A percentile compares a stretch with the other conserved stretches of the same genome.
These are phyloP conservation scores for Tinea semifulvella DNA, from an alignment of 2,888 invertebrate species.

Conservation along the genomic window DNA sequence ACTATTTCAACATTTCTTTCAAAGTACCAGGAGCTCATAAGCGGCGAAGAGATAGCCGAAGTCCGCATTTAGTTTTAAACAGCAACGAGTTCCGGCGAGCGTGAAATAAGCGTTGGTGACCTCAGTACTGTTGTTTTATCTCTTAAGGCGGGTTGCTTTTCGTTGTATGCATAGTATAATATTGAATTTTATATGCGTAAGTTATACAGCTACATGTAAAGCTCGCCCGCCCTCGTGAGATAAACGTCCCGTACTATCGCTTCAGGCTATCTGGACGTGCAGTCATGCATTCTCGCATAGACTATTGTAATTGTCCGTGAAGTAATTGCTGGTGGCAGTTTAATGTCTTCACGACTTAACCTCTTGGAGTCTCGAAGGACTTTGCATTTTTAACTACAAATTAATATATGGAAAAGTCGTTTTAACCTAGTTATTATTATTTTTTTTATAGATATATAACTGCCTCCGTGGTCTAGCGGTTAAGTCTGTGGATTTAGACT, in stretches of 20 bases:
- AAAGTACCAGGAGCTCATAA: slow-evolving; percentile 11
- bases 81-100: slow-evolving; percentile 13
- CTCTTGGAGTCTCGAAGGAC: slow-evolving; percentile 1
- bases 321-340: slow-evolving; percentile 9
- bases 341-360: slow-evolving; percentile 10
- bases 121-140: too few species aligned
- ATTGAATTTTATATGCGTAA: too few species aligned
- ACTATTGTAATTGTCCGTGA: slow-evolving; percentile 2
- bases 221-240: too few species aligned
- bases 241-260: too few species aligned
- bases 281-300: slow-evolving; percentile 13
- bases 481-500: too few species aligned
- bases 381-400: slow-evolving; percentile 6
- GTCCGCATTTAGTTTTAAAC: slow-evolving; percentile 11
- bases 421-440: too few species aligned
- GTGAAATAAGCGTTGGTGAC: slow-evolving; percentile 14
- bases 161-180: too few species aligned
- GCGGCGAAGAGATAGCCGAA: slow-evolving; percentile 2
- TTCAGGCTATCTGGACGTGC: slow-evolving; percentile 13
- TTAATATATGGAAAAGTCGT: too few species aligned
- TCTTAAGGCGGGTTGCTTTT: too few species aligned
- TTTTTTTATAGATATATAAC: too few species aligned
- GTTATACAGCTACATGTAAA: too few species aligned
- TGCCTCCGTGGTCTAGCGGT: too few species aligned
- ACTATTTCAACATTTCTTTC: slow-evolving; percentile 8